Evolutionary conservation across 2,888 invertebrate species (phyloP), one percentile per base, ranked within the genome.

Genomic region (Homarus gammarus): DNA sequence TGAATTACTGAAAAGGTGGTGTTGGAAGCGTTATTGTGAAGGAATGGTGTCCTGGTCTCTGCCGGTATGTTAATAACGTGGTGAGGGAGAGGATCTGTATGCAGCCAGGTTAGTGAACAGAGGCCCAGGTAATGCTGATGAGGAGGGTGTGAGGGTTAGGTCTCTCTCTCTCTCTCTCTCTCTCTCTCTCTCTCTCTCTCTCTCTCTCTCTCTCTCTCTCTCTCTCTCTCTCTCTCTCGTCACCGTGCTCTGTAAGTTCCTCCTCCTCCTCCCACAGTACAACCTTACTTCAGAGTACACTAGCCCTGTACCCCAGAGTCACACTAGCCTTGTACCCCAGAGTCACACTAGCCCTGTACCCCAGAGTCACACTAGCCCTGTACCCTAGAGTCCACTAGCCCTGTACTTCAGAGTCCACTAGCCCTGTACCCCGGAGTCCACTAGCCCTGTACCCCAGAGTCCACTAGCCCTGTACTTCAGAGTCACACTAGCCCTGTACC

Each of bases 101-200:
- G 49, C 49, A 49, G 8, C 10, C 10, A 8, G 18, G 56, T 56
- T 56, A 18, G 12, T 18, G 5, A 8, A 44, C 10, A 10, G 10
- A 44, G 5, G 44, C 10, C 6, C 44, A 44, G 44, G 6, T 56
- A 18, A 56, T 3, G 56, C 18, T 3, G 56, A 18, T 56, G 12
- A 18, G 18, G 56, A 3, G 22, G 56, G 56, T 56, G 12, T 56
- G 51, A 3, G 18, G 12, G 56, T 18, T n/a, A n/a, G n/a, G n/a
- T n/a, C 77, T 77, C 77, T 49, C 51, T 77, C 77, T 77, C 77
- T 77, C 77, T 77, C 77, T 77, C 77, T 49, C 49, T 77, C 78
- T 78, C 78, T 78, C 78, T 78, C 78, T 78, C 78, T 56, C 56
- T 78, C 78, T 78, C 78, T 78, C 78, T 77, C 77, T 77, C 77